A percentile compares a stretch with the other conserved stretches of the same genome.
These are phyloP conservation scores for Myotis findleyi DNA, from an alignment of 2,797 vertebrate species.

Conservation along the genomic window DNA sequence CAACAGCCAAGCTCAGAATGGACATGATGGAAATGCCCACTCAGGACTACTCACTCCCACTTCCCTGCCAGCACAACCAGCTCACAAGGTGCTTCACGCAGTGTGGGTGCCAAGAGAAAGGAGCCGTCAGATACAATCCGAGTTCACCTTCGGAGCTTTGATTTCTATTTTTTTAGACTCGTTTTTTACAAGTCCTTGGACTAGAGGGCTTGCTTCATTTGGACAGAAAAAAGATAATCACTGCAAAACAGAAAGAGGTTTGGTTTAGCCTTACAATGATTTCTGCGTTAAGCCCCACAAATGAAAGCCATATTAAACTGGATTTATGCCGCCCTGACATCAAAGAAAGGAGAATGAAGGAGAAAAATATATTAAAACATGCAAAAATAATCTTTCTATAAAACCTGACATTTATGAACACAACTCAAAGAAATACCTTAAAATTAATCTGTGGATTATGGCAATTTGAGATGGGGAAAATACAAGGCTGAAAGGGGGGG, in stretches of 20 bases:
- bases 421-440: conserved; percentile 61
- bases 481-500: background rate
- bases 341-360: conserved; percentile 62
- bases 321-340: conserved; percentile 62
- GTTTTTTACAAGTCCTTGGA: conserved; percentile 30
- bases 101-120: background rate
- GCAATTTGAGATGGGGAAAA: conserved; percentile 50
- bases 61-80: rapidly evolving
- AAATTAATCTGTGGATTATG: conserved; percentile 71
- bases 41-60: rapidly evolving
- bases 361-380: conserved; percentile 68
- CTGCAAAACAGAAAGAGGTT: conserved; percentile 48
- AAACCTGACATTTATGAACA: conserved; percentile 67
- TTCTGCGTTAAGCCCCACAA: conserved; percentile 66
- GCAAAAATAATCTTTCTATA: conserved; percentile 70
- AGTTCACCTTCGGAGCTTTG: background rate
- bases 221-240: conserved; percentile 62
- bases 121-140: background rate
- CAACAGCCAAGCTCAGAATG: background rate
- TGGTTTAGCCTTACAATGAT: background rate
- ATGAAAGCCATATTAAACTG: conserved; percentile 72
- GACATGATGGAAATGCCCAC: background rate
- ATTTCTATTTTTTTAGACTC: background rate
- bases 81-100: background rate
- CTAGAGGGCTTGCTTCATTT: conserved; percentile 54